phyloP scores from a whole-genome alignment of 2,888 invertebrate genomes.

The Chloromyia formosa region DNA sequence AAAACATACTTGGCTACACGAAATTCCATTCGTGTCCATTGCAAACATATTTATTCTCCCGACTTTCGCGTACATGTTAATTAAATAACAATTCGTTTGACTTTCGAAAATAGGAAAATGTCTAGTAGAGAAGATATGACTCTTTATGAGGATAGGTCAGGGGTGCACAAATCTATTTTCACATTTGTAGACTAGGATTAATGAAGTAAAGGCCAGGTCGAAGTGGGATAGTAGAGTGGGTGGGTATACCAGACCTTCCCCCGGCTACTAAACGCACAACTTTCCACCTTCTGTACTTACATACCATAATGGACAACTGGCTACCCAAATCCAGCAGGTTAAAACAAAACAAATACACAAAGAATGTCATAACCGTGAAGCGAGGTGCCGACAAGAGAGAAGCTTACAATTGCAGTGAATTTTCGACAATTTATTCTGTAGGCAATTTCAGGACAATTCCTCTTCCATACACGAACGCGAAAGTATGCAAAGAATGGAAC shows the following conservation, averaged over 20 bases:
- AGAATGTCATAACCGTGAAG: background rate
- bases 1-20: slow-evolving; percentile 43
- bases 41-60: slow-evolving; percentile 42
- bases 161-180: too few relatives aligned
- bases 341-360: too few relatives aligned
- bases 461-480: background rate
- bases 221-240: background rate
- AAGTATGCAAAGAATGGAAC: slow-evolving; percentile 23
- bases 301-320: too few relatives aligned
- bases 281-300: too few relatives aligned
- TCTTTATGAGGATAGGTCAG: background rate
- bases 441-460: background rate
- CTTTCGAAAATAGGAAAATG: slow-evolving; percentile 13
- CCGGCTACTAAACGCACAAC: too few relatives aligned
- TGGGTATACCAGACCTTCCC: too few relatives aligned
- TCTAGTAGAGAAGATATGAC: background rate
- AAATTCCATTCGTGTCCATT: slow-evolving; percentile 47
- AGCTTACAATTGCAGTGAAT: slow-evolving; percentile 4
- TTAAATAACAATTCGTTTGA: slow-evolving; percentile 46
- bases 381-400: background rate
- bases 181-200: background rate
- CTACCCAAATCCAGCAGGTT: too few relatives aligned
- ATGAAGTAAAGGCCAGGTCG: background rate
- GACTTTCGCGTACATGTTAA: slow-evolving; percentile 43
- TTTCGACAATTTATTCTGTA: slow-evolving; percentile 14